Evolutionary conservation across 2,113 vertebrate species (phyloP).

Genomic region (Rattus norvegicus): GRCr8 NC_086023.1:157084501-157085000

Average conservation of each 20-base stretch:
- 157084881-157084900: not conserved
- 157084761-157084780: too few relatives aligned
- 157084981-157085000: not conserved
- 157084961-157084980: not conserved
- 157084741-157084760: not conserved
- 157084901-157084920: not conserved
- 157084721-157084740: too few relatives aligned
- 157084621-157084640: not conserved
- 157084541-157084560: not conserved
- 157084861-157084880: not conserved
- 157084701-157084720: too few relatives aligned
- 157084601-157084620: not conserved
- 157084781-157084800: not conserved
- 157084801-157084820: not conserved
- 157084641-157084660: not conserved
- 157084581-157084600: not conserved
- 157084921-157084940: not conserved
- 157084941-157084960: not conserved
- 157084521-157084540: not conserved
- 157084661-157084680: not conserved
- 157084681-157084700: not conserved
- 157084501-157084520: not conserved
- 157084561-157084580: not conserved
- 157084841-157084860: not conserved
- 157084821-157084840: not conserved